phyloP scores from a whole-genome alignment of 2,888 invertebrate genomes.

The Eilema griseolum region DNA sequence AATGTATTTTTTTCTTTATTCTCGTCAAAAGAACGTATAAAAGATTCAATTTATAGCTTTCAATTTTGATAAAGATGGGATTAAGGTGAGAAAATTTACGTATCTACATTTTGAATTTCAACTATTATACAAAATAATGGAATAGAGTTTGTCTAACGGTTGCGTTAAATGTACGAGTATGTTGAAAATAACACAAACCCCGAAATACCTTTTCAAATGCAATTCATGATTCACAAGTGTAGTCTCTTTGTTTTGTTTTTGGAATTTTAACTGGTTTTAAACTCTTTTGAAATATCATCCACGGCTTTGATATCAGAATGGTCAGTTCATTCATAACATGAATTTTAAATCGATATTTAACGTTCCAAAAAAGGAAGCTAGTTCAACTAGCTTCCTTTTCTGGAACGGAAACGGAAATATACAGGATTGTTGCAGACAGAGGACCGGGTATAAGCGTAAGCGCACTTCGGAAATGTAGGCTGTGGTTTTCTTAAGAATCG shows the following conservation, averaged over 20 bases:
- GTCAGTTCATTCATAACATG: not conserved
- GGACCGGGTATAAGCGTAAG: not conserved
- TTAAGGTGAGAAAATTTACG: not conserved
- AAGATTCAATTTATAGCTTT: not conserved
- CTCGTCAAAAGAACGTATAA: not conserved
- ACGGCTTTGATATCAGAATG: not conserved
- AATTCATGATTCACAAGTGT: not conserved
- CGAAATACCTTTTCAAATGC: not conserved
- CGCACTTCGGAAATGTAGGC: not conserved
- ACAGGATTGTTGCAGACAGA: too few relatives aligned
- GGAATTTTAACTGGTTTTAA: not conserved
- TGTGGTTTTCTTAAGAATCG: not conserved
- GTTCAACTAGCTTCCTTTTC: too few relatives aligned
- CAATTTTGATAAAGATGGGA: not conserved
- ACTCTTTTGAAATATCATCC: not conserved
- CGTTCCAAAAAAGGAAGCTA: not conserved
- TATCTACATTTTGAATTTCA: too few relatives aligned
- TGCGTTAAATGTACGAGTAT: not conserved
- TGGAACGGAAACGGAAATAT: too few relatives aligned
- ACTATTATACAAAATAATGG: not conserved
- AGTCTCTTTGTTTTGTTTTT: not conserved
- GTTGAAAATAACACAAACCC: not conserved
- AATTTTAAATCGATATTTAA: not conserved
- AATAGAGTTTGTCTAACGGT: not conserved
- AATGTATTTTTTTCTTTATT: not conserved